phyloP scores from a whole-genome alignment of 2,797 vertebrate genomes.

The Calcarius lapponicus region DNA sequence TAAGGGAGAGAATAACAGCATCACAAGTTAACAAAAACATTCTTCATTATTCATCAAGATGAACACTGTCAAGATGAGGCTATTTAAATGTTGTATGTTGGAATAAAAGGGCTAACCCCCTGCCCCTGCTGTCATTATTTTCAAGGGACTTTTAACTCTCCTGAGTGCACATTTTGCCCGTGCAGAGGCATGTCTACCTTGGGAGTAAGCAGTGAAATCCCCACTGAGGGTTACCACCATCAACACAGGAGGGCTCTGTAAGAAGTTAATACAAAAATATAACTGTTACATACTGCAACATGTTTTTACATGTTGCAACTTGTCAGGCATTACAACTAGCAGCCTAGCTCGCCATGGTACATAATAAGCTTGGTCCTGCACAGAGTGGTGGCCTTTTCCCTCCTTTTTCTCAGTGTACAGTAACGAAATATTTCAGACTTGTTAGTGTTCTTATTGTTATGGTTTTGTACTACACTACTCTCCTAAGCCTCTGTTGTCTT shows the following conservation, averaged over 20 bases:
- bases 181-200: not conserved
- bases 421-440: not conserved
- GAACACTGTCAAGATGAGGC: not conserved
- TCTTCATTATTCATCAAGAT: not conserved
- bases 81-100: not conserved
- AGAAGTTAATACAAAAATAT: not conserved
- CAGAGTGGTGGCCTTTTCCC: not conserved
- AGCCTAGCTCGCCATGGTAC: accelerated
- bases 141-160: not conserved
- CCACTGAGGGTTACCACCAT: accelerated
- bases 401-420: not conserved
- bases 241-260: not conserved
- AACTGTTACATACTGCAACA: not conserved
- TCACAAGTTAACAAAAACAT: not conserved
- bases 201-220: not conserved
- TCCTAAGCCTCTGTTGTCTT: not conserved
- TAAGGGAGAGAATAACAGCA: not conserved
- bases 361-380: not conserved
- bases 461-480: not conserved
- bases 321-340: not conserved
- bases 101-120: not conserved
- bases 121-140: accelerated
- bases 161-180: not conserved
- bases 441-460: not conserved
- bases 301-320: not conserved